These are phyloP conservation scores for Thomomys bottae DNA, from an alignment of 2,113 vertebrate species.

Conservation along the genomic window DNA sequence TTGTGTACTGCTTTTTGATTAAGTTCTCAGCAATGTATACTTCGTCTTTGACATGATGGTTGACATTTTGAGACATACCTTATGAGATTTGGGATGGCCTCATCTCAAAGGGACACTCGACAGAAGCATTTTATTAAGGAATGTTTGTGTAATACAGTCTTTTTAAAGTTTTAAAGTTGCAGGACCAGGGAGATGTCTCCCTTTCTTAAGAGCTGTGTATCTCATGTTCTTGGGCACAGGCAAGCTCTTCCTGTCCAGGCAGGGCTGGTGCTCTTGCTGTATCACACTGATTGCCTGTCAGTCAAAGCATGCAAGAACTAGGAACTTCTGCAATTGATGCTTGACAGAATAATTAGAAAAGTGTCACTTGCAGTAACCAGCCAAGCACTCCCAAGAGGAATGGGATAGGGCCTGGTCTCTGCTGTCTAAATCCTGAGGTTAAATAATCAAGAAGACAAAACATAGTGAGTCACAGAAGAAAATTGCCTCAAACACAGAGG, in stretches of 20 bases:
- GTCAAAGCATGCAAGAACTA: slow-evolving; percentile 89
- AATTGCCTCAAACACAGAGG: slow-evolving; percentile 81
- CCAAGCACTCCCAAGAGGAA: slow-evolving; percentile 90
- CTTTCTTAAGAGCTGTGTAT: background rate
- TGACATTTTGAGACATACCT: background rate
- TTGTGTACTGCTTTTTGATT: background rate
- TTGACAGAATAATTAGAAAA: slow-evolving; percentile 99
- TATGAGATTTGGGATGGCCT: background rate
- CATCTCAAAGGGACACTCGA: background rate
- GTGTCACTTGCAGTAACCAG: slow-evolving; percentile 95
- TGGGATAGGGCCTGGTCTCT: slow-evolving; percentile 81
- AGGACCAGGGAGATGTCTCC: background rate
- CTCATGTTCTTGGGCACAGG: slow-evolving; percentile 59
- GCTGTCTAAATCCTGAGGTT: slow-evolving; percentile 86
- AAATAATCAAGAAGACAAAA: slow-evolving; percentile 90
- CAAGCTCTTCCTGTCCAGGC: slow-evolving; percentile 56
- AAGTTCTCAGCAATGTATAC: background rate
- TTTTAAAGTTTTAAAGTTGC: slow-evolving; percentile 42
- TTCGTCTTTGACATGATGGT: background rate
- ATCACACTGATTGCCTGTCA: slow-evolving; percentile 97
- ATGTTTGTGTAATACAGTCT: background rate
- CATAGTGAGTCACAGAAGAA: slow-evolving; percentile 85
- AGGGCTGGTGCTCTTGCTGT: slow-evolving; percentile 78
- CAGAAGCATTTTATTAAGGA: background rate
- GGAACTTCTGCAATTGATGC: slow-evolving; percentile 95